Evolutionary conservation across 35 echinoderm and acorn worm genomes (phyloP), one percentile per base, ranked within the genome.

Genomic region (Apostichopus parvimensis): DNA sequence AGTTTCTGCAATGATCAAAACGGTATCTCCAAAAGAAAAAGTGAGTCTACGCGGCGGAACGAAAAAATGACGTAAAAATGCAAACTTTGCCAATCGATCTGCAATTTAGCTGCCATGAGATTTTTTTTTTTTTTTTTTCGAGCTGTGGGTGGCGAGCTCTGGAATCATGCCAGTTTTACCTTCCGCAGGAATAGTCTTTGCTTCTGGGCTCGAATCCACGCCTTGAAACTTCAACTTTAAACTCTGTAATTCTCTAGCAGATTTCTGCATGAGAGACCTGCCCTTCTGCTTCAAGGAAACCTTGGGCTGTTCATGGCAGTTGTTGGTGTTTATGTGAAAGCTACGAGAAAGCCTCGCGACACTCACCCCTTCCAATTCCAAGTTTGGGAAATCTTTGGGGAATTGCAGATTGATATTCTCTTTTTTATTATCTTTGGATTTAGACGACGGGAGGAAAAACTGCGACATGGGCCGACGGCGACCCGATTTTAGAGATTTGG

Each of bases 311-410:
- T 65, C 34, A 59, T 91, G 71, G 89, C 89, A 78, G 89, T 91
- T 91, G 89, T 91, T 91, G 28, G 71, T 77, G 28, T 91, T 91
- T 17, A 68, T 77, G 73, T 91, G 89, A 59, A 91, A 91, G 76
- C 53, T 78, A 34, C 73, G 34, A 2, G 73, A 91, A 10, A 90
- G 70, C 52, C 68, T 56, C 7, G 24, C 10, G 9, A 90, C 88
- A 78, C 18, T 90, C 20, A 90, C 88, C 6, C 88, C 88, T 56
- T 90, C 73, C 57, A 60, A 11, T 56, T 90, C 73, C 61, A 89
- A 76, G 66, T 90, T 56, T 8, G 88, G 71, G 65, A 78, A 15
- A 34, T 90, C 68, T n/a, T 90, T 6, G n/a, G 70, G 64, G 59
- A 87, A 21, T 1, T n/a, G 85, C 13, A 23, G 12, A 54, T 71